A percentile compares a stretch with the other conserved stretches of the same genome.
These are phyloP conservation scores for Caenorhabditis inopinata DNA, from an alignment of 1,140 invertebrate genomes.

Conservation along the genomic window DNA sequence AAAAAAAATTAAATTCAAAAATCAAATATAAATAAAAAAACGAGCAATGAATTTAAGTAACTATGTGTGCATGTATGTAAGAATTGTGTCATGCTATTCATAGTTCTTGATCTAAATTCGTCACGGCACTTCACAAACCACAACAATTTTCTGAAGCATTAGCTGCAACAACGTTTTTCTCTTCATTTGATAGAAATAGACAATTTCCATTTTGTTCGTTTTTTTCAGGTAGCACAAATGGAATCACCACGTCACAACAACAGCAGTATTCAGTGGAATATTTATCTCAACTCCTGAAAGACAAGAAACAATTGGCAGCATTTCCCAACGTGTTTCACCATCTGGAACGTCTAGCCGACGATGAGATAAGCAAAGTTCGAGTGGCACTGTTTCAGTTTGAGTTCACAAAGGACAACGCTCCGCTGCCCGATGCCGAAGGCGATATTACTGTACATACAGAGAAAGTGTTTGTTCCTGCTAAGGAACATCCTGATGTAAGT, in stretches of 20 bases:
- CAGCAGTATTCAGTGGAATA: conserved; percentile 75
- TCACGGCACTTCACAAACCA: too few relatives aligned
- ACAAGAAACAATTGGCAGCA: conserved; percentile 98
- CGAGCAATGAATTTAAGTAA: too few relatives aligned
- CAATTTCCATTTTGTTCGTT: not conserved
- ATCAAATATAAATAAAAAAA: too few relatives aligned
- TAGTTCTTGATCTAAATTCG: too few relatives aligned
- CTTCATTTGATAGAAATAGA: too few relatives aligned
- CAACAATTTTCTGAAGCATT: too few relatives aligned
- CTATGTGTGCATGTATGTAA: too few relatives aligned
- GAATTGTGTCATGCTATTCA: too few relatives aligned
- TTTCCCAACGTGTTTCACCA: conserved; percentile 99
- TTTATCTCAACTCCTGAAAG: conserved; percentile 98
- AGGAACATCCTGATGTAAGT: conserved; percentile 87
- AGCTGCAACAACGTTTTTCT: too few relatives aligned
- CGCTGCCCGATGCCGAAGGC: conserved; percentile 88
- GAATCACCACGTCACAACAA: not conserved
- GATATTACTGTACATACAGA: conserved; percentile 87
- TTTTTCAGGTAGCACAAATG: not conserved
- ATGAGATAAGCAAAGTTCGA: conserved; percentile 98
- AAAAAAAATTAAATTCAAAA: too few relatives aligned
- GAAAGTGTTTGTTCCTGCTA: conserved; percentile 98
- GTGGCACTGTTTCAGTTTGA: conserved; percentile 96
- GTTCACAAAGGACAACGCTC: conserved; percentile 87
- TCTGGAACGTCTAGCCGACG: conserved; percentile 94